Conservation (phyloP, 2,888 invertebrate genomes). For the Mycalesis mineus region DNA sequence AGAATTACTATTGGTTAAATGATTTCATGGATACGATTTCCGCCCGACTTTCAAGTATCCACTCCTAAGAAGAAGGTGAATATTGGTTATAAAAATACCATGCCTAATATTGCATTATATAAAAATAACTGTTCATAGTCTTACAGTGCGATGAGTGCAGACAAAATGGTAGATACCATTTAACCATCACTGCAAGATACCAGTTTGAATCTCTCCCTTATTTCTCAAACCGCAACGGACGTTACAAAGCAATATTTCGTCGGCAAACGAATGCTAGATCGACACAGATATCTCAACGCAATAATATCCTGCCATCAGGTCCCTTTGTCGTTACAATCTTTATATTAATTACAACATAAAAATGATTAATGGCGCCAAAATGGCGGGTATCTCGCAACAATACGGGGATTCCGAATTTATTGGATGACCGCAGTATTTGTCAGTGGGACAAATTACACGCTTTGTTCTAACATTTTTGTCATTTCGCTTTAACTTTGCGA, state of each 20-base stretch:
- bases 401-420: conserved; percentile 66
- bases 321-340: conserved; percentile 60
- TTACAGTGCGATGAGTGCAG: too few species aligned
- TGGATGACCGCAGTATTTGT: conserved; percentile 65
- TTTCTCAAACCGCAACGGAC: background rate
- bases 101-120: too few species aligned
- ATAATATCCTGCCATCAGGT: conserved; percentile 14
- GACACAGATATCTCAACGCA: conserved; percentile 27
- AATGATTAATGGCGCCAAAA: conserved; percentile 62
- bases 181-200: too few species aligned
- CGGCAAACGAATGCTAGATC: conserved; percentile 20
- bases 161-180: too few species aligned
- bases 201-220: too few species aligned
- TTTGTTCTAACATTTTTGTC: conserved; percentile 41
- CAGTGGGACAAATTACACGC: conserved; percentile 60
- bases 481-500: conserved; percentile 9
- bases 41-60: too few species aligned
- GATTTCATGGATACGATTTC: too few species aligned
- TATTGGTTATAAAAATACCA: too few species aligned
- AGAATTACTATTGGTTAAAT: too few species aligned
- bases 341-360: conserved; percentile 76
- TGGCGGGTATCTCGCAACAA: conserved; percentile 62
- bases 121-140: too few species aligned
- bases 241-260: background rate
- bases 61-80: too few species aligned